Evolutionary conservation across 2,113 vertebrate species (phyloP).

Genomic region (Cygnus buccinator): DNA sequence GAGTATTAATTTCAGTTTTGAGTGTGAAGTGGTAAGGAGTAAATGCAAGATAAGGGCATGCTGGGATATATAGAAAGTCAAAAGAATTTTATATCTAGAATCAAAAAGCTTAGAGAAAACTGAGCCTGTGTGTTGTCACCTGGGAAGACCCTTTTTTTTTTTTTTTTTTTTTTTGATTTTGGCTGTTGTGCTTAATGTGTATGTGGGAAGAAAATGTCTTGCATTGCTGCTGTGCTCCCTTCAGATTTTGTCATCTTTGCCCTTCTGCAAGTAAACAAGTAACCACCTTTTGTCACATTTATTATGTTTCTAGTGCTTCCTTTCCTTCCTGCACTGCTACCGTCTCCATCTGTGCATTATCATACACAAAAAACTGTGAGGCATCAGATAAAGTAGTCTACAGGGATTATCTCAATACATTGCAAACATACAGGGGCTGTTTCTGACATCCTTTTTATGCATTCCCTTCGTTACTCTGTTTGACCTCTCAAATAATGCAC

Average conservation of each 20-base stretch:
- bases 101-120: not conserved
- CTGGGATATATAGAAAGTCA: not conserved
- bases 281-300: not conserved
- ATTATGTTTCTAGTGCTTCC: not conserved
- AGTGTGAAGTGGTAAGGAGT: not conserved
- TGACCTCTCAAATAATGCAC: not conserved
- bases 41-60: not conserved
- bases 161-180: not conserved
- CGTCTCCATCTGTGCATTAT: not conserved
- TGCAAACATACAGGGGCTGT: not conserved
- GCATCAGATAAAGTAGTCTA: not conserved
- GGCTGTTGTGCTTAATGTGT: not conserved
- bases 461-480: not conserved
- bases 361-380: not conserved
- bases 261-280: not conserved
- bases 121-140: not conserved
- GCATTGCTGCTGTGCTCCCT: not conserved
- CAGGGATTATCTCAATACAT: not conserved
- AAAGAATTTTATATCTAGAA: not conserved
- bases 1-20: not conserved
- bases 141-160: not conserved
- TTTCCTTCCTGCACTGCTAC: not conserved
- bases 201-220: not conserved
- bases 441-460: not conserved
- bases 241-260: not conserved